Conservation (phyloP, 1,140 invertebrate genomes). For the Lepidurus couesii region DNA sequence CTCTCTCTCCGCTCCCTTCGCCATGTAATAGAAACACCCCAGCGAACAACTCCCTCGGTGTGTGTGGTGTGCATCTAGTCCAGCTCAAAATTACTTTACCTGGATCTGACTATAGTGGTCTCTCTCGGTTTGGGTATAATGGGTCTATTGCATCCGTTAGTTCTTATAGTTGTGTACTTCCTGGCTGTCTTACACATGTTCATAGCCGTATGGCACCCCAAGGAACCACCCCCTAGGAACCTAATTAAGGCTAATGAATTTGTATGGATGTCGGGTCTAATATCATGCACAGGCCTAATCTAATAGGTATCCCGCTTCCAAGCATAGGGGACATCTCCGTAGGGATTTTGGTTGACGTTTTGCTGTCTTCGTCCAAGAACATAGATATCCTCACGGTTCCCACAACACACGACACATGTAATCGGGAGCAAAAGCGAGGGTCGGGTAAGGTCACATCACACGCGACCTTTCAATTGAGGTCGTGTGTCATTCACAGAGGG, state of each 20-base stretch:
- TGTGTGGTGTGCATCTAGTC: no score
- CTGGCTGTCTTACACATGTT: neutral
- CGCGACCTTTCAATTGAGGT: constrained; percentile 21
- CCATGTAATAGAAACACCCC: no score
- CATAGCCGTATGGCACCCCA: neutral
- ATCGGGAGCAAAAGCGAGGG: neutral
- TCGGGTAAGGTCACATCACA: constrained; percentile 1
- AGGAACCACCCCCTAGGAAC: constrained; percentile 3
- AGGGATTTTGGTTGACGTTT: constrained; percentile 1
- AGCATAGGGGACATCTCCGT: neutral
- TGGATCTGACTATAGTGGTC: neutral
- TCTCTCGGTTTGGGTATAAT: neutral
- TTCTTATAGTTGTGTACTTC: neutral
- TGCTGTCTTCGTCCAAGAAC: neutral
- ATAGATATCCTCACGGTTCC: neutral
- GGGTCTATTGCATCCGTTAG: neutral
- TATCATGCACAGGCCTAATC: neutral
- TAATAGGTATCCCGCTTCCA: neutral
- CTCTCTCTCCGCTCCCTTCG: no score
- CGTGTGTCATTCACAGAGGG: neutral
- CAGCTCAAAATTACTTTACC: no score
- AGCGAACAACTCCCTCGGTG: no score
- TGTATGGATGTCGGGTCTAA: neutral
- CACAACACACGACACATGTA: neutral
- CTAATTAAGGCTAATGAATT: constrained; percentile 5